Evolutionary conservation across 2,888 invertebrate genomes (phyloP).

Genomic region (Catocala sponsa): DNA sequence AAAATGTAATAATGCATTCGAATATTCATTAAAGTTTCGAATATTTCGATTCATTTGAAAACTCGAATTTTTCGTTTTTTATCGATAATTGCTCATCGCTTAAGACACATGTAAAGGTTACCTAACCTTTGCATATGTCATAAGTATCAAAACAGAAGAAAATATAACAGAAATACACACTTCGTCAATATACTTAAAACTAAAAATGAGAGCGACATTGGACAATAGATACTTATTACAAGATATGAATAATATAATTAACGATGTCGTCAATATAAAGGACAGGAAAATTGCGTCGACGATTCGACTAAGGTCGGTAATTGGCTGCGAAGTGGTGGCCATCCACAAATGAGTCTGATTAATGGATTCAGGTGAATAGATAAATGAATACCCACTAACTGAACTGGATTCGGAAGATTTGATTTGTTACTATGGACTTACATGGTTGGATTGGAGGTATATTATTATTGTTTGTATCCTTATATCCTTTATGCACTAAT

Average conservation of each 20-base stretch:
- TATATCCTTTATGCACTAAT: no score
- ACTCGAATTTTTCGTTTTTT: no score
- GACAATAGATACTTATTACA: neutral
- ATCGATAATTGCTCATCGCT: no score
- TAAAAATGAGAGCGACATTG: neutral
- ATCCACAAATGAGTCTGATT: slow-evolving; percentile 38
- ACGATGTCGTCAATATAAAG: slow-evolving; percentile 12
- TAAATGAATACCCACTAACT: slow-evolving; percentile 31
- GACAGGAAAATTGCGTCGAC: slow-evolving; percentile 24
- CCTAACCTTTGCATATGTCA: no score
- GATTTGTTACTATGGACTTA: slow-evolving; percentile 14
- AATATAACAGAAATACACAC: neutral
- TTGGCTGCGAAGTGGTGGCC: slow-evolving; percentile 27
- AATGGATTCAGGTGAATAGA: slow-evolving; percentile 36
- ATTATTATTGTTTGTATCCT: no score
- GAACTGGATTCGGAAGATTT: slow-evolving; percentile 6
- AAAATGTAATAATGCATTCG: no score
- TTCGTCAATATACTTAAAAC: neutral
- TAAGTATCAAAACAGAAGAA: neutral
- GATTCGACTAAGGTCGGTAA: slow-evolving; percentile 18
- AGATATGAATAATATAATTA: slow-evolving; percentile 14
- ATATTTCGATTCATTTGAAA: no score
- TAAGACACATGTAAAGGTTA: no score
- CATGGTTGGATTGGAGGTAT: no score
- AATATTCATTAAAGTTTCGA: no score